phyloP scores from a whole-genome alignment of 1,140 invertebrate species.

The Drosophila mayri region DNA sequence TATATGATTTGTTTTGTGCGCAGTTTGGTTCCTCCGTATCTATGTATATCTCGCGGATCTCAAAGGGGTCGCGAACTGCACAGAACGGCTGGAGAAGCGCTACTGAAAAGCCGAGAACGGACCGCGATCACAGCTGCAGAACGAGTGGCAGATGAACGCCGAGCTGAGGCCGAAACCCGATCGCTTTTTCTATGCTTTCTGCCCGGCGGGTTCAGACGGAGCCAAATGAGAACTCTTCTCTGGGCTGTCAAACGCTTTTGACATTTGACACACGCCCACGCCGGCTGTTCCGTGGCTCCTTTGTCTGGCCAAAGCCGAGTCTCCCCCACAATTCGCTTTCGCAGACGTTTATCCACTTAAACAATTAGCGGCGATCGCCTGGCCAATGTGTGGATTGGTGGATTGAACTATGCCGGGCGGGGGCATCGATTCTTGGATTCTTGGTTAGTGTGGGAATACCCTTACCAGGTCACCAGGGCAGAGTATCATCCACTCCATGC shows the following conservation, averaged over 20 bases:
- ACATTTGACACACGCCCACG: constrained; percentile 78
- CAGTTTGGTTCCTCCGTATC: constrained; percentile 24
- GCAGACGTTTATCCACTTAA: constrained; percentile 74
- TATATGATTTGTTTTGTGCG: constrained; percentile 27
- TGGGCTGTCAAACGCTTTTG: constrained; percentile 45
- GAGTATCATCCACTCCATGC: neutral
- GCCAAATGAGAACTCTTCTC: constrained; percentile 2
- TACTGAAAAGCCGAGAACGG: constrained; percentile 47
- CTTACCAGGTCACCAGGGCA: neutral
- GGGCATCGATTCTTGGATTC: neutral
- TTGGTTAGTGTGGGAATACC: constrained; percentile 8
- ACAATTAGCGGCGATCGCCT: constrained; percentile 52
- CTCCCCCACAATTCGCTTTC: constrained; percentile 68
- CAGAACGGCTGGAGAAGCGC: constrained; percentile 66
- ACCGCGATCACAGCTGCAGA: constrained; percentile 57
- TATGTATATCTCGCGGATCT: constrained; percentile 4
- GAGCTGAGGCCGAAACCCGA: constrained; percentile 16
- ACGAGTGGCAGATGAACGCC: constrained; percentile 13
- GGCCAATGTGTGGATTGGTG: constrained; percentile 38
- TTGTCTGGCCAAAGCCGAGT: constrained; percentile 29
- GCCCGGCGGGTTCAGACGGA: neutral
- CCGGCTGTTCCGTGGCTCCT: constrained; percentile 16
- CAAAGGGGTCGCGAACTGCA: constrained; percentile 47
- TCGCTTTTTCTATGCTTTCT: constrained; percentile 20
- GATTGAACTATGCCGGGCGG: constrained; percentile 16